Conservation (phyloP, 2,888 invertebrate species). For the Latheticus oryzae region DNA sequence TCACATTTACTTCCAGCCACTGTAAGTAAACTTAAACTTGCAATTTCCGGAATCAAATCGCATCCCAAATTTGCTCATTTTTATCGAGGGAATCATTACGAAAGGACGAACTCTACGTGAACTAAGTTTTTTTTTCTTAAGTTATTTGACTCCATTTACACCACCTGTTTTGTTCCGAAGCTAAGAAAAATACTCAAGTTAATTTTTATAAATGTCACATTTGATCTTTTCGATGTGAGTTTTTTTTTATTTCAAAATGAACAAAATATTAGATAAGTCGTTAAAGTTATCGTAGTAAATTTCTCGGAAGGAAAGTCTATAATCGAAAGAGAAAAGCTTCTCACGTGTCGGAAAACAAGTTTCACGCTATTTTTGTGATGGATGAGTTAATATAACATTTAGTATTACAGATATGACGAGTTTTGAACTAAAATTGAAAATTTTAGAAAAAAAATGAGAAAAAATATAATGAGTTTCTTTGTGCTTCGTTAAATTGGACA, state of each 20-base stretch:
- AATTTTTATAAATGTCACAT: conserved; percentile 30
- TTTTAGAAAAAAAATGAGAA: conserved; percentile 8
- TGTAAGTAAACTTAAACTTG: no score
- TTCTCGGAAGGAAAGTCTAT: conserved; percentile 51
- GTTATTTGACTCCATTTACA: conserved; percentile 30
- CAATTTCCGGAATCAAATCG: conserved; percentile 6
- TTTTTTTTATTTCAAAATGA: no score
- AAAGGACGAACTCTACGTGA: conserved; percentile 16
- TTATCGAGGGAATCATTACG: conserved; percentile 28
- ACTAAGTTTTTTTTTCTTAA: conserved; percentile 14
- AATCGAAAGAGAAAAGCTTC: conserved; percentile 44
- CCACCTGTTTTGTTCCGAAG: conserved; percentile 31
- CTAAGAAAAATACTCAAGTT: conserved; percentile 14
- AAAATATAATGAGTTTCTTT: conserved; percentile 3
- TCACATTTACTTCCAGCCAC: no score
- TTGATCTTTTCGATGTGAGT: conserved; percentile 6
- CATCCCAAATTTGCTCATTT: conserved; percentile 1
- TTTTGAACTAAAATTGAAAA: conserved; percentile 30
- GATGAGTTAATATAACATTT: conserved; percentile 40
- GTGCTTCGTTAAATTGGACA: conserved; percentile 24
- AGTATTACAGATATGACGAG: conserved; percentile 30
- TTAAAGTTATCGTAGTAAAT: conserved; percentile 50
- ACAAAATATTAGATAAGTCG: no score
- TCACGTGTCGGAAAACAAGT: conserved; percentile 39
- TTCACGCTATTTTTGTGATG: conserved; percentile 41